A percentile compares a stretch with the other conserved stretches of the same genome.
Evolutionary conservation across 2,797 vertebrate genomes (phyloP).

Genomic region (Acrossocheilus fasciatus): DNA sequence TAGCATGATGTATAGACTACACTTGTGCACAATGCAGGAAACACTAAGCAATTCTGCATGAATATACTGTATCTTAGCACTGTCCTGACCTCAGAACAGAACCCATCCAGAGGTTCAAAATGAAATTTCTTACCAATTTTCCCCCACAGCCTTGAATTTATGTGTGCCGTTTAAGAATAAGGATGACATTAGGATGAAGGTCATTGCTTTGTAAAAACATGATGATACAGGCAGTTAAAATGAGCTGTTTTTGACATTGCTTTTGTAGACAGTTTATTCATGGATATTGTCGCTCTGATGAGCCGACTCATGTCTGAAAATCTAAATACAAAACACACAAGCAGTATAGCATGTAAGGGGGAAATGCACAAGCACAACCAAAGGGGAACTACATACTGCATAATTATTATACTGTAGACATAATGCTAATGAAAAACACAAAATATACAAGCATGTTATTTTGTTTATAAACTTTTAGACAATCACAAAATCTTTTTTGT

Average conservation of each 20-base stretch:
- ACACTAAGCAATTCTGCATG: neutral
- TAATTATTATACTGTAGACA: neutral
- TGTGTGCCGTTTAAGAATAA: neutral
- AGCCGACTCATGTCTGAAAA: neutral
- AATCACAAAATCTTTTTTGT: neutral
- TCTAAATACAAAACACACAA: neutral
- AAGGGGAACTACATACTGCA: neutral
- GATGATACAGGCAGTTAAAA: neutral
- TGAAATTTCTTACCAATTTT: neutral
- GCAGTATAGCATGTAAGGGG: neutral
- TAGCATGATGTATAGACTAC: conserved; percentile 21
- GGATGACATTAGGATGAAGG: neutral
- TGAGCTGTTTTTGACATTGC: neutral
- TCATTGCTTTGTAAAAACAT: neutral
- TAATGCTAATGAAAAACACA: neutral
- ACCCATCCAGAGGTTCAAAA: conserved; percentile 2
- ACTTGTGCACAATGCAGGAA: neutral
- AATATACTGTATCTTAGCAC: neutral
- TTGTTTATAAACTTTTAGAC: neutral
- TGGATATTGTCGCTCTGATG: neutral
- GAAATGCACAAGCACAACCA: neutral
- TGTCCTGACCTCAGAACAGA: neutral
- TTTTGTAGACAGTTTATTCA: neutral
- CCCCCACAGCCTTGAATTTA: neutral
- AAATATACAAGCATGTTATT: neutral